Evolutionary conservation across 2,797 vertebrate species (phyloP), one percentile per base, ranked within the genome.

Genomic region (Micromesistius poutassou): DNA sequence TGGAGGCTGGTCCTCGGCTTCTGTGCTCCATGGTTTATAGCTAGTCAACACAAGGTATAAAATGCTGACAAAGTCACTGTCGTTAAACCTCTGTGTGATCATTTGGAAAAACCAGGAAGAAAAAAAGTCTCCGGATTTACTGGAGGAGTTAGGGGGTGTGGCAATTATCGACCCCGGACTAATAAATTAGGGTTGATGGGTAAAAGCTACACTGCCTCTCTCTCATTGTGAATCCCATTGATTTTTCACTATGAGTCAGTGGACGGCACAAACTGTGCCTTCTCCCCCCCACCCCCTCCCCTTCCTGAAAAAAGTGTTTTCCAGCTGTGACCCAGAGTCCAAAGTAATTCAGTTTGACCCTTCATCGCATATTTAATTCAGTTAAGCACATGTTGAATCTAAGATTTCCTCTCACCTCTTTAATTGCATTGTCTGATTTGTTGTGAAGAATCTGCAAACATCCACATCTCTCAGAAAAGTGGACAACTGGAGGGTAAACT

Each of bases 161-260:
- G 9, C 25, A 9, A 28, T 9, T 62, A 28, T 68, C 62, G 62
- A 68, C 10, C n/a, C n/a, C 25, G 10, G 62, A 28, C 62, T 68
- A 28, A 68, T 28, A 25, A 25, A 4, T 68, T 25, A 4, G 62
- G 9, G 62, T 2, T 12, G 25, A 68, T 68, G 62, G 10, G 62
- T 28, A 28, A 13, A 28, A 68, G 62, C 62, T 12, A 28, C 25
- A 68, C 62, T 5, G 19, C 46, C 55, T 62, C 55, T 62, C 55
- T 62, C 55, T 62, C 40, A 4, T n/a, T 28, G 7, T 80, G 30
- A 66, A 28, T 33, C 50, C 25, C 73, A 81, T 82, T 84, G 82
- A 87, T 84, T 10, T 68, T 68, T 68, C 62, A 68, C 25, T 68
- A 13, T 28, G 62, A 68, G 25, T 28, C 62, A 12, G 62, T 28